Evolutionary conservation across 2,797 vertebrate genomes (phyloP), one percentile per base, ranked within the genome.

Genomic region (Nannoperca australis): DNA sequence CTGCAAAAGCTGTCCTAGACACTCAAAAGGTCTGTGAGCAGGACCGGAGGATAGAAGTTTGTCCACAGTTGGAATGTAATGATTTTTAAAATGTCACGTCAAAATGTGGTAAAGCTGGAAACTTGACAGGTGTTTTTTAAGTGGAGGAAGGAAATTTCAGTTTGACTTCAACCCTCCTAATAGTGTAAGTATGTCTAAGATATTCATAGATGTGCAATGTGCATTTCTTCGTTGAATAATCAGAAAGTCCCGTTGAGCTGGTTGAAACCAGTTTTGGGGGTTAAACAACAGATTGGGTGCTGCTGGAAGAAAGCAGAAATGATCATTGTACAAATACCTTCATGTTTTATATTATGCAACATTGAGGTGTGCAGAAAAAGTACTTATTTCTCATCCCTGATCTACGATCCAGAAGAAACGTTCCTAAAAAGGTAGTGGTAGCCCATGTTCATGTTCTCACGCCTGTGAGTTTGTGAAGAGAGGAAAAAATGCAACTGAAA

Each of bases 261-360:
- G 87, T 87, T 90, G 73, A 79, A 90, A 91, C 88, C 84, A 85
- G 90, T 91, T 88, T 65, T 0, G 0, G 77, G 56, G 60, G 53
- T 78, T 70, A 84, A 90, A 89, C 90, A 68, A 90, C 83, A 90
- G 85, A 86, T 84, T 68, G 88, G 68, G 65, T 83, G 80, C 74
- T 65, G 76, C 81, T 73, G 62, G 54, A 61, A 73, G 30, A 76
- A 72, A 88, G 78, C 72, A 81, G 56, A 88, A 83, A 79, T 50
- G 15, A 87, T 85, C 83, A 83, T 71, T 82, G 84, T 84, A 79
- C 38, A 80, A 45, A 60, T 15, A 20, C 17, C 47, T 66, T 64
- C 34, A 34, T 78, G 73, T 51, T 38, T 38, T 38, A 10, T 38
- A 9, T 38, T 9, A 40, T 10, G 36, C 9, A 38, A 38, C 38